A percentile compares a stretch with the other conserved stretches of the same genome.
phyloP scores from a whole-genome alignment of 2,113 vertebrate species.

The Onychorhynchus coronatus region DNA sequence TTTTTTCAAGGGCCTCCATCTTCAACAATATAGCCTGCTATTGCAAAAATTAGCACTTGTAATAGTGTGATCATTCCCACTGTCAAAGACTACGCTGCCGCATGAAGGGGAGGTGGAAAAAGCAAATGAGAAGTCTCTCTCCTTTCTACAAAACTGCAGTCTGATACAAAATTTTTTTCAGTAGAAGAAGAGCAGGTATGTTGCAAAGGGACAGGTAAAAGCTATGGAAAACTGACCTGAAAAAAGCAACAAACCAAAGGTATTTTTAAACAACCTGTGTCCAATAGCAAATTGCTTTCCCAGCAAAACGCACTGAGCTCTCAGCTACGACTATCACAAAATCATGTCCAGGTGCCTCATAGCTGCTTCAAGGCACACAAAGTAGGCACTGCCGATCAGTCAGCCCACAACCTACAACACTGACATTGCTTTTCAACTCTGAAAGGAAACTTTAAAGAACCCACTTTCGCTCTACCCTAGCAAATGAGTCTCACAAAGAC shows the following conservation, averaged over 20 bases:
- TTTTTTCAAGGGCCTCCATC: not conserved
- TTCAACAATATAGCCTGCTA: not conserved
- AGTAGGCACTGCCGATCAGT: not conserved
- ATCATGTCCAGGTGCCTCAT: fast-evolving
- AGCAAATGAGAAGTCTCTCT: fast-evolving
- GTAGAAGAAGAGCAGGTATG: not conserved
- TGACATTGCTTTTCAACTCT: not conserved
- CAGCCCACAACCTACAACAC: not conserved
- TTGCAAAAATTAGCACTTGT: not conserved
- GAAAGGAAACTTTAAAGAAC: not conserved
- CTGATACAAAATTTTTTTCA: not conserved
- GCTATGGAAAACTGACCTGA: not conserved
- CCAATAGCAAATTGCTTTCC: not conserved
- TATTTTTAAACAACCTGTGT: not conserved
- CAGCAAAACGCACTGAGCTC: not conserved
- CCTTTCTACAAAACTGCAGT: not conserved
- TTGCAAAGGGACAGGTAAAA: not conserved
- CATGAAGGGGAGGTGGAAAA: not conserved
- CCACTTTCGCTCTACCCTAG: fast-evolving
- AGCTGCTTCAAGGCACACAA: not conserved
- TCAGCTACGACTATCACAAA: not conserved
- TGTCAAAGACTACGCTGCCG: not conserved
- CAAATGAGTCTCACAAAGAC: not conserved
- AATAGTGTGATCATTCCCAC: not conserved
- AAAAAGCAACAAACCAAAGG: not conserved